Conservation (phyloP, 2,888 invertebrate species). For the Balanococcus diminutus region DNA sequence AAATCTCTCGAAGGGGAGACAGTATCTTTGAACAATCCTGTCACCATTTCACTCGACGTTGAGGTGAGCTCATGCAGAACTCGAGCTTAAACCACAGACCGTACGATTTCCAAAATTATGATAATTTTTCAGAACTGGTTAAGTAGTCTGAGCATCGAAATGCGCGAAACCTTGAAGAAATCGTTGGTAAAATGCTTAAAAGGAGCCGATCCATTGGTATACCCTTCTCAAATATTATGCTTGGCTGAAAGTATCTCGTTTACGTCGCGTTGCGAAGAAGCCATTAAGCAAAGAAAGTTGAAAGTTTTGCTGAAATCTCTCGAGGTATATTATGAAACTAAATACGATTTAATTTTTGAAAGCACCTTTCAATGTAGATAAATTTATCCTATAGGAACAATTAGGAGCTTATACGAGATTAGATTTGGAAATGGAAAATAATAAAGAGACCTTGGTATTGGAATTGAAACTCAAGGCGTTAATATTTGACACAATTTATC, state of each 20-base stretch:
- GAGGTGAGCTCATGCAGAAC: conserved; percentile 68
- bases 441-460: conserved; percentile 68
- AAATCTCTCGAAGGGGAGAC: conserved; percentile 77
- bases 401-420: conserved; percentile 65
- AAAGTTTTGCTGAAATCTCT: conserved; percentile 64
- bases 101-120: not conserved
- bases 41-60: conserved; percentile 76
- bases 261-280: conserved; percentile 81
- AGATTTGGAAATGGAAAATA: conserved; percentile 63
- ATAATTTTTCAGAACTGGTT: conserved; percentile 71
- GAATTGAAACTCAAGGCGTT: conserved; percentile 89
- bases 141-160: conserved; percentile 78
- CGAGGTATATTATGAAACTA: conserved; percentile 62
- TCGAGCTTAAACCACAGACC: too few relatives aligned
- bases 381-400: conserved; percentile 61
- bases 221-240: conserved; percentile 82
- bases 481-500: conserved; percentile 91
- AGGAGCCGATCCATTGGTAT: conserved; percentile 67
- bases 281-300: conserved; percentile 72
- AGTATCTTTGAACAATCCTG: conserved; percentile 71
- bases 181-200: conserved; percentile 69
- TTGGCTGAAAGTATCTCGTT: conserved; percentile 84
- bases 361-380: not conserved
- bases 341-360: not conserved
- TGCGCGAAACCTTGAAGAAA: conserved; percentile 77